Evolutionary conservation across 2,888 invertebrate species (phyloP), one percentile per base, ranked within the genome.

Genomic region (Cartodere bifasciata): DNA sequence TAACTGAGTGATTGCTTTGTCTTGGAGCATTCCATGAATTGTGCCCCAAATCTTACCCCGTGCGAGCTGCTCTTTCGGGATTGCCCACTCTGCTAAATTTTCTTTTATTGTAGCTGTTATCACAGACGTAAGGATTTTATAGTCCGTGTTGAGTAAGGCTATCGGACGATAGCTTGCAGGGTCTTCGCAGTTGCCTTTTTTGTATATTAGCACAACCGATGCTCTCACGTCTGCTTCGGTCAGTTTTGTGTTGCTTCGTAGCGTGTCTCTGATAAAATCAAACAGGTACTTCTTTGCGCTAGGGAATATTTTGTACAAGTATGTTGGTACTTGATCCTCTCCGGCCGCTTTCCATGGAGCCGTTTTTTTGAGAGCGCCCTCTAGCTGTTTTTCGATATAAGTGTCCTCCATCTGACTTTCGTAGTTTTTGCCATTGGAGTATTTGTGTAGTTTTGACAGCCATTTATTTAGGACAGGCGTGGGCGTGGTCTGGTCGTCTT

Each of bases 91-190:
- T 4, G 39, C 35, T 24, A 40, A 12, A 10, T 12, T 16, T 15
- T 29, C 16, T 7, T 32, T 32, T 1, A 43, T 24, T 1, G 24
- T 27, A 4, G 26, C 23, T 4, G 41, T 33, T 10, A 48, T 23
- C 3, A 41, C 29, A 11, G 35, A 29, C 1, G 45, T 47, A 3
- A 46, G 33, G 4, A 49, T 39, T 27, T 52, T 52, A 9, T 44
- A 37, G 23, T 46, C 39, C 0, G 41, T 34, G 28, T 50, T 50
- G 6, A 44, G 35, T 2, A 50, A 27, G 0, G 48, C 38, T 6
- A 49, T 49, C 6, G 45, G 47, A 20, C 44, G 24, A 23, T 48
- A 49, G 23, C 44, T 50, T 0, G 35, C 30, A 1, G 45, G 47
- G 23, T 48, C 40, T 1, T 12, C 5, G 12, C 14, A 13, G 20